phyloP scores from a whole-genome alignment of 1,140 invertebrate species.

The Akabosia matsudoensis region DNA sequence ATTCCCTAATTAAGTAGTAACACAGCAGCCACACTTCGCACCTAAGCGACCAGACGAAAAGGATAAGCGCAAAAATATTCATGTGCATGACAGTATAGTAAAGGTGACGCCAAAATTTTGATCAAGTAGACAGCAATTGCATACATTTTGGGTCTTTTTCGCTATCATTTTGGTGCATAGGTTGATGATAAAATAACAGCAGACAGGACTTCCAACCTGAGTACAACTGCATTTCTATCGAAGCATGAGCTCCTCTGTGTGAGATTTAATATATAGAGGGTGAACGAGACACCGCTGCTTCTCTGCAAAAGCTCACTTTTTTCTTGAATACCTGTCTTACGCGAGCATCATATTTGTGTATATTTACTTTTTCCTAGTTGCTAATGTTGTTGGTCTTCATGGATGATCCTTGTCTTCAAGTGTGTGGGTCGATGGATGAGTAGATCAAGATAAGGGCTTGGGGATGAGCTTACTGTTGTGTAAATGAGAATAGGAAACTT shows the following conservation, averaged over 20 bases:
- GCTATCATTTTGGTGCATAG: too few species aligned
- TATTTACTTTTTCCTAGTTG: not conserved
- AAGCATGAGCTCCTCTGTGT: not conserved
- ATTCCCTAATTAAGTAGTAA: too few species aligned
- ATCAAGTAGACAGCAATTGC: slow-evolving; percentile 6
- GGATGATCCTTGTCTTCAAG: not conserved
- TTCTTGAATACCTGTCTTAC: too few species aligned
- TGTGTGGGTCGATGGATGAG: slow-evolving; percentile 18
- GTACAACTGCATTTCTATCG: not conserved
- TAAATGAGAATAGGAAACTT: slow-evolving; percentile 18
- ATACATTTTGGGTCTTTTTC: not conserved
- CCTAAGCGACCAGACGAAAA: slow-evolving; percentile 10
- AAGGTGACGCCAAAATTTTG: not conserved
- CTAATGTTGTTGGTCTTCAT: not conserved
- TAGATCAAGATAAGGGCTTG: slow-evolving; percentile 18
- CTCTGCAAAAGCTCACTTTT: too few species aligned
- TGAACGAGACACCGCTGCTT: too few species aligned
- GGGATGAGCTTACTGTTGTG: slow-evolving; percentile 5
- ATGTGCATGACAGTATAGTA: too few species aligned
- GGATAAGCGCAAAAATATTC: slow-evolving; percentile 1
- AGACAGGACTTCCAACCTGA: not conserved
- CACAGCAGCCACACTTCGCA: not conserved
- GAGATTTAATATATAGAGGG: not conserved
- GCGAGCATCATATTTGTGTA: too few species aligned
- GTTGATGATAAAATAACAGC: too few species aligned